Conservation (phyloP, 2,113 vertebrate species). For the Aythya baeri region DNA sequence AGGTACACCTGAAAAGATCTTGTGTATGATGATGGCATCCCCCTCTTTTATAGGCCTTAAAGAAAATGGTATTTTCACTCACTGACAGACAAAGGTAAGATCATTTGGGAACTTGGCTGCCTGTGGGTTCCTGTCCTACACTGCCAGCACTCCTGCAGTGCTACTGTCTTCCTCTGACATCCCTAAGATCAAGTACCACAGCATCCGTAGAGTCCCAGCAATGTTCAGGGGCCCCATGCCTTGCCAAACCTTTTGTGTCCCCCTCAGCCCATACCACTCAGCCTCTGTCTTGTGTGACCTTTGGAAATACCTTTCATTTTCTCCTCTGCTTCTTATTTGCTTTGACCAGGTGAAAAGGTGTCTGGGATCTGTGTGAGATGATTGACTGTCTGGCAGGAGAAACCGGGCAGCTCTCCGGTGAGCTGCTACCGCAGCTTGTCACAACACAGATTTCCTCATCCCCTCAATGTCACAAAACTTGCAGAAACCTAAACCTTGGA, state of each 20-base stretch:
- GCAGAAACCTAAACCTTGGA: background rate
- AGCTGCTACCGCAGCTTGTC: constrained; percentile 8
- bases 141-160: background rate
- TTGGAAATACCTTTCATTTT: background rate
- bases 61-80: background rate
- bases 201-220: background rate
- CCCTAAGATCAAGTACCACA: background rate
- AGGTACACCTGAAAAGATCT: background rate
- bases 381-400: background rate
- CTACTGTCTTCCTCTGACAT: background rate
- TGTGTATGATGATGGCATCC: background rate
- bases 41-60: background rate
- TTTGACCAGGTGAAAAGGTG: background rate
- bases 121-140: constrained; percentile 1
- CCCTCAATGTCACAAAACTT: background rate
- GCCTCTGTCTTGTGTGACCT: background rate
- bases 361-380: background rate
- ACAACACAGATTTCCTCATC: background rate
- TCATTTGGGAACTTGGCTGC: background rate
- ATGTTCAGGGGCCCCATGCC: background rate
- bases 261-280: background rate
- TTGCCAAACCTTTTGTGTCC: background rate
- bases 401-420: background rate
- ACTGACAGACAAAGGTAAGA: background rate
- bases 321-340: background rate